Evolutionary conservation across 2,797 vertebrate species (phyloP), one percentile per base, ranked within the genome.

Genomic region (Sphaeramia orbicularis): DNA sequence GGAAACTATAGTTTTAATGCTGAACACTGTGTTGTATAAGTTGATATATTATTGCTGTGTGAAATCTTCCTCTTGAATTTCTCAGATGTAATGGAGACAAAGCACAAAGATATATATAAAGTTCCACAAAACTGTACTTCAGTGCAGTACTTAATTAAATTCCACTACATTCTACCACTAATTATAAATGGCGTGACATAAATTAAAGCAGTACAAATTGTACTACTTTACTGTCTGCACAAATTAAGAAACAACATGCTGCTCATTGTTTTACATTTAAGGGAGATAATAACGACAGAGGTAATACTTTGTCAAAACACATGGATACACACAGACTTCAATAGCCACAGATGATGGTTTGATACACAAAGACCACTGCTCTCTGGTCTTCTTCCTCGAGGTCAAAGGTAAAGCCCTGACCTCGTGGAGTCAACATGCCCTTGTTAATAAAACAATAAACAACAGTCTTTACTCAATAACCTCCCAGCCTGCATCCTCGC

Each of bases 391-490:
- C 71, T 82, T 77, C 48, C 53, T 71, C 4, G 44, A 78, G 93
- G 91, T 92, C 93, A 93, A 65, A 88, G 84, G 89, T 87, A 87
- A 90, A 87, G 85, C 58, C 74, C 65, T 91, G 91, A 90, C 90
- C 89, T 72, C 76, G 80, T 74, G 83, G 88, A 77, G 85, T 83
- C 86, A 91, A 91, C 91, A 94, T 91, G 90, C 79, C 81, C 84
- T 83, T 89, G 80, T 89, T 91, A 91, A 92, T 93, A 90, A 87
- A 94, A 94, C 91, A 95, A 92, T 88, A 94, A 94, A 93, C 91
- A 94, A 53, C 56, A 67, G 80, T 85, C 86, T 86, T 85, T 53
- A 84, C 78, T 80, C 69, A 80, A 70, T 82, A 80, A 67, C 65
- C 79, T 70, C 77, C 71, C 68, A 77, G 70, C 41, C 74, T 38